Conservation (phyloP, 1,140 invertebrate species). For the Hycleus cichorii region DNA sequence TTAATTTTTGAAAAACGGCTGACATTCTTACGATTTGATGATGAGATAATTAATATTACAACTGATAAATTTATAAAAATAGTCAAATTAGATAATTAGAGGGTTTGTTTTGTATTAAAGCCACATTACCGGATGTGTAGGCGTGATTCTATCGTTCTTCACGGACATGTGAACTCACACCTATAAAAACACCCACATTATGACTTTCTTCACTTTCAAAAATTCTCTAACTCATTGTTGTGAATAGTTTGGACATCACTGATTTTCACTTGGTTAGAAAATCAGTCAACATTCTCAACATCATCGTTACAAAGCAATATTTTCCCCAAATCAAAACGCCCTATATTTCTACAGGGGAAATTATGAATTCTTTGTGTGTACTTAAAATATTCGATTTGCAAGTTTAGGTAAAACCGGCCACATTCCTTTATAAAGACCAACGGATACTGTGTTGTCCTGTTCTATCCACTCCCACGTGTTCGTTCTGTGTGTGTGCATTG, state of each 20-base stretch:
- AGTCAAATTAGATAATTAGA: slow-evolving; percentile 1
- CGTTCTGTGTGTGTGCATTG: slow-evolving; percentile 6
- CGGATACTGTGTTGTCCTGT: slow-evolving; percentile 18
- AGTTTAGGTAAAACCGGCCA: slow-evolving; percentile 27
- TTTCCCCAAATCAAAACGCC: too few relatives aligned
- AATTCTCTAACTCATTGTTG: too few relatives aligned
- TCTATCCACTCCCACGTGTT: slow-evolving; percentile 2
- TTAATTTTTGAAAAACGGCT: not conserved
- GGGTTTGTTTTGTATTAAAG: not conserved
- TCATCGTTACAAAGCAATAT: too few relatives aligned
- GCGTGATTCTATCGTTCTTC: slow-evolving; percentile 11
- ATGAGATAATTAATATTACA: too few relatives aligned
- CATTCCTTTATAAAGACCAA: slow-evolving; percentile 25
- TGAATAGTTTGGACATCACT: too few relatives aligned
- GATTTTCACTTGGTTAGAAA: too few relatives aligned
- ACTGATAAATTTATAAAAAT: slow-evolving; percentile 1
- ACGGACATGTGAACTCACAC: slow-evolving; percentile 16
- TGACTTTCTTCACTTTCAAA: slow-evolving; percentile 7
- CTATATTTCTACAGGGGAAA: too few relatives aligned
- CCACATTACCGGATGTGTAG: slow-evolving; percentile 4
- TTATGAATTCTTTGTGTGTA: not conserved
- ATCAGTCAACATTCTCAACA: too few relatives aligned
- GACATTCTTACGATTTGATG: not conserved
- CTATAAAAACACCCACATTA: slow-evolving; percentile 5
- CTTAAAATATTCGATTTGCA: slow-evolving; percentile 27